Evolutionary conservation across 1,140 invertebrate species (phyloP), one percentile per base, ranked within the genome.

Genomic region (Sycophila sp.): DNA sequence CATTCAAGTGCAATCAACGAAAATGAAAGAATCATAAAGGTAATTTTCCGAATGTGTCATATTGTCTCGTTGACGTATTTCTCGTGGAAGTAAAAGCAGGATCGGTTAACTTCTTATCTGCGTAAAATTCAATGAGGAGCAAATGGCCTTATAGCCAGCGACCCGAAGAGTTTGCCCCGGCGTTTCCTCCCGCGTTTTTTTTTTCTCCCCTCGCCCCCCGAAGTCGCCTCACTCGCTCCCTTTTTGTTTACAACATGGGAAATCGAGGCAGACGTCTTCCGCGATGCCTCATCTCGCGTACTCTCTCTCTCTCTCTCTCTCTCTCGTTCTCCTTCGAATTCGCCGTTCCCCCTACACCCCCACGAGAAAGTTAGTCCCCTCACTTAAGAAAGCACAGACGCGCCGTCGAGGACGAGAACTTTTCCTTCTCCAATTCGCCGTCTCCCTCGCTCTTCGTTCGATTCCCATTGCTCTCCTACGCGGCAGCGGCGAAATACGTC

Each of bases 301-400:
- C 34, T 40, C 11, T 2, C 36, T 59, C 36, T n/a, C 11, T 11
- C 36, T 26, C 30, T 13, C 11, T 30, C 59, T 24, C 59, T 47
- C 22, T 10, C 53, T 32, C 28, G 3, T 30, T 45, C 36, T 15
- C 45, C 15, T 13, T 24, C 60, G 5, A 15, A 28, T 22, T 10
- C 7, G 13, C 24, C n/a, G 2, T 11, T 24, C 7, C 3, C 24
- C 17, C 4, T 10, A 60, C 15, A 34, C 45, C 17, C 30, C 45
- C n/a, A 17, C 17, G 26, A 42, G 68, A 64, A 70, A 70, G 68
- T 70, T 70, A 42, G 45, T 30, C 45, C 70, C 28, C 63, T 62
- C 58, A 49, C 56, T 71, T 71, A 60, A 66, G 62, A 45, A 65
- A 56, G 45, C 40, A 36, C 19, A 55, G 19, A 24, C 24, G 6